These are phyloP conservation scores for Nerophis lumbriciformis DNA, from an alignment of 2,113 vertebrate species.

Conservation along the genomic window DNA sequence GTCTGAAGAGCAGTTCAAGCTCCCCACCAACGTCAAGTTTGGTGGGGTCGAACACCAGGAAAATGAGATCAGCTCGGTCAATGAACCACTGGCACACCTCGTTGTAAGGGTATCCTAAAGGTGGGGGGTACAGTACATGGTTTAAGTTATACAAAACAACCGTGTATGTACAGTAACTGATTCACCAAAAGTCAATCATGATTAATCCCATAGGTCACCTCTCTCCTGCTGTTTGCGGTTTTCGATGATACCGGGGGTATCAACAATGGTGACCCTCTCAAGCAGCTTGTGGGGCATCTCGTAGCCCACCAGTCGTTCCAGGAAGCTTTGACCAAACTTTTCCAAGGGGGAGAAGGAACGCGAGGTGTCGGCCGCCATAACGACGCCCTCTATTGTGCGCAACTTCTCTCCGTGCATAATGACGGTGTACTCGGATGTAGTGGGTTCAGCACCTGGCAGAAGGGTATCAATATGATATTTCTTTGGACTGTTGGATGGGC, in stretches of 20 bases:
- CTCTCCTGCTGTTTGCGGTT: conserved; percentile 98
- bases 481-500: not conserved
- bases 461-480: not conserved
- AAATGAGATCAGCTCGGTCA: conserved; percentile 94
- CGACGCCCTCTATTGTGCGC: conserved; percentile 89
- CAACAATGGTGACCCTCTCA: conserved; percentile 91
- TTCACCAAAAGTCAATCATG: not conserved
- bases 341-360: conserved; percentile 92
- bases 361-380: conserved; percentile 95
- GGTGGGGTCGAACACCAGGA: conserved; percentile 95
- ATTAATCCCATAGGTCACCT: conserved; percentile 66
- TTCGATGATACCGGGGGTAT: conserved; percentile 95
- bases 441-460: conserved; percentile 88
- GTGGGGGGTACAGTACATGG: not conserved
- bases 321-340: conserved; percentile 95
- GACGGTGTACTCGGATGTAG: conserved; percentile 96
- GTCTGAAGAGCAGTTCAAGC: conserved; percentile 91
- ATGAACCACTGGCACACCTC: conserved; percentile 99
- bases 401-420: conserved; percentile 93
- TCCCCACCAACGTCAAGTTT: conserved; percentile 94
- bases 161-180: not conserved
- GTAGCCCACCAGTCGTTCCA: conserved; percentile 91
- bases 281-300: conserved; percentile 95
- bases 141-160: not conserved
- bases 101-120: conserved; percentile 91